Conservation (phyloP, 2,113 vertebrate genomes). For the Microcebus tavaratra region DNA sequence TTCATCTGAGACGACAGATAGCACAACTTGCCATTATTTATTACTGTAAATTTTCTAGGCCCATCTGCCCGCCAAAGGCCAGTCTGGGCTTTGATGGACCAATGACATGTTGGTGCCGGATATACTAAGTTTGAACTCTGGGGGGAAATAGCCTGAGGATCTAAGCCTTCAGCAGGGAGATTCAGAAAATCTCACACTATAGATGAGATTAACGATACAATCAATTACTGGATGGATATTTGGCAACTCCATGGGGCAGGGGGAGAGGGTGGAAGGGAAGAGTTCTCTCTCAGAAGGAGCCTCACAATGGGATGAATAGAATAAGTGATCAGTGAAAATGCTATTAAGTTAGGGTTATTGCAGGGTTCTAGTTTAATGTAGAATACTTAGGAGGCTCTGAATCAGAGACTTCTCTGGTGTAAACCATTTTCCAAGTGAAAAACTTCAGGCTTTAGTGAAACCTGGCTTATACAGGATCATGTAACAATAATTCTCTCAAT, state of each 20-base stretch:
- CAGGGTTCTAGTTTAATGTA: not conserved
- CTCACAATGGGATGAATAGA: not conserved
- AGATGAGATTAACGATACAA: not conserved
- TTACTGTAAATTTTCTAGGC: not conserved
- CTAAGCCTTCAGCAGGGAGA: not conserved
- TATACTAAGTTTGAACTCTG: not conserved
- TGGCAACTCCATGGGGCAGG: not conserved
- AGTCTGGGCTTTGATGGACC: not conserved
- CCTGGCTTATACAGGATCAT: not conserved
- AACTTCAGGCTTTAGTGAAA: constrained; percentile 2
- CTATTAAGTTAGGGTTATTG: not conserved
- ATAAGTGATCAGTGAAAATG: not conserved
- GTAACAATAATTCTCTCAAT: not conserved
- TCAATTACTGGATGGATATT: not conserved
- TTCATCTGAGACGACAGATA: not conserved
- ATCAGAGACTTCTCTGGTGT: not conserved
- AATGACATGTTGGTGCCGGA: not conserved
- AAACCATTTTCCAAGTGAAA: not conserved
- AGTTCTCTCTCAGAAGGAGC: not conserved
- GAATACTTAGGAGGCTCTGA: not conserved
- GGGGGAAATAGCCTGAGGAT: not conserved
- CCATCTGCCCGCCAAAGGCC: not conserved
- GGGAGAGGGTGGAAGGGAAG: not conserved
- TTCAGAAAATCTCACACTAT: not conserved
- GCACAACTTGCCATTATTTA: not conserved